Evolutionary conservation across 2,113 vertebrate species (phyloP), one percentile per base, ranked within the genome.

Genomic region (Xenopus laevis): DNA sequence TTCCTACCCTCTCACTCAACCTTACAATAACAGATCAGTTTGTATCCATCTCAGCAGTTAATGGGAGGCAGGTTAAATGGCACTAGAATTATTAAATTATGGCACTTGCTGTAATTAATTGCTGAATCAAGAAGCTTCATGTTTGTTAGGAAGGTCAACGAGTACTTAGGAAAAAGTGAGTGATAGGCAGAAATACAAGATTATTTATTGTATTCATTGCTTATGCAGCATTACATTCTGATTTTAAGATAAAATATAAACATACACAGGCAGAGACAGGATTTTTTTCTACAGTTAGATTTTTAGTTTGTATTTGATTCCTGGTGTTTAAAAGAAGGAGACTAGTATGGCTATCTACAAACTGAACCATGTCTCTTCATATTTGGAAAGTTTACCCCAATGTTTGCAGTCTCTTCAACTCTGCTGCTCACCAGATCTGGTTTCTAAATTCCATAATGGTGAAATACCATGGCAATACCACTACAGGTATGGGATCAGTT

Each of bases 31-130:
- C 85, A 90, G 27, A 16, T 13, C 27, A 44, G 30, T n/a, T 16
- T 64, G 61, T 64, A 13, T 33, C 5, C 33, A 40, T 40, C 30
- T 64, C 30, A 64, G 23, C 16, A 62, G 27, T 87, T 89, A 86
- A 86, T 89, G 83, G 87, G 91, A 91, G 85, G 86, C 87, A 88
- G 87, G 89, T 86, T 91, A 91, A 86, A 88, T 87, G 89, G 87
- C 84, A 88, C 92, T 90, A 91, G 89, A 89, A 84, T 83, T 85
- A 88, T 91, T 93, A 90, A 92, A 93, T 94, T 93, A 90, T 87
- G 83, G 89, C 88, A 82, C 85, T 91, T 89, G 79, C 89, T 84
- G 86, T 94, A 95, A 95, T 95, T 94, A 92, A 91, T 84, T 89
- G 86, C 88, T 88, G 87, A 87, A 92, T 85, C 90, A 92, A 86